Percentiles rank a stretch among this genome's conserved stretches.
phyloP scores from a whole-genome alignment of 2,888 invertebrate species.

The Chydorus sphaericus region DNA sequence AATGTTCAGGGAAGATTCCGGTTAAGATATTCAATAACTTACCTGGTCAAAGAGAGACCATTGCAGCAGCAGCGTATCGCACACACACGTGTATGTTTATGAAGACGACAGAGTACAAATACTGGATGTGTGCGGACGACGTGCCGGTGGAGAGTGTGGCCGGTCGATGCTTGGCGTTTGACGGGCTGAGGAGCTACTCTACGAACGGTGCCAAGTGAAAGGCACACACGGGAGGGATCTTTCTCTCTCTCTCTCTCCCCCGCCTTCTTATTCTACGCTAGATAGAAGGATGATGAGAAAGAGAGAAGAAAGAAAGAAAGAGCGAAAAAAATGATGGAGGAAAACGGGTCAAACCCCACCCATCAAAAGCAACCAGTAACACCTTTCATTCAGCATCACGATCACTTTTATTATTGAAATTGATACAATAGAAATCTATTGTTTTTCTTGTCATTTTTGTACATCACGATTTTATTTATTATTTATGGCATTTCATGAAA shows the following conservation, averaged over 20 bases:
- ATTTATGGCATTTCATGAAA: too few species aligned
- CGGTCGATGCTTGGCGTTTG: not conserved
- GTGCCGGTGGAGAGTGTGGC: not conserved
- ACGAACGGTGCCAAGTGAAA: conserved; percentile 6
- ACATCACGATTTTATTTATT: too few species aligned
- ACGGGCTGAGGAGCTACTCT: not conserved
- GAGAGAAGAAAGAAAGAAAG: not conserved
- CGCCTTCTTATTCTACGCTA: not conserved
- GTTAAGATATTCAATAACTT: too few species aligned
- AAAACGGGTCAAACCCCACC: not conserved
- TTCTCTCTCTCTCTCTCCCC: not conserved
- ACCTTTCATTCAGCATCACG: not conserved
- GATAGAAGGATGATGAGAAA: not conserved
- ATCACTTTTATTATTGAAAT: too few species aligned
- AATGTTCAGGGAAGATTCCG: too few species aligned
- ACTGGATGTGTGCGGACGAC: not conserved
- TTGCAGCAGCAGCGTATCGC: too few species aligned
- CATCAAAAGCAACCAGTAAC: not conserved
- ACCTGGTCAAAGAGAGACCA: too few species aligned
- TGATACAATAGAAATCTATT: too few species aligned
- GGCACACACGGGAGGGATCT: not conserved
- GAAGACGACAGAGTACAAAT: not conserved
- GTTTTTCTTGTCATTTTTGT: too few species aligned
- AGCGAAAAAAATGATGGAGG: not conserved
- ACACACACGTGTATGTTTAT: not conserved